Percentiles rank a stretch among this genome's conserved stretches.
These are phyloP conservation scores for Gulo gulo DNA, from an alignment of 2,113 vertebrate species.

Conservation along the genomic window DNA sequence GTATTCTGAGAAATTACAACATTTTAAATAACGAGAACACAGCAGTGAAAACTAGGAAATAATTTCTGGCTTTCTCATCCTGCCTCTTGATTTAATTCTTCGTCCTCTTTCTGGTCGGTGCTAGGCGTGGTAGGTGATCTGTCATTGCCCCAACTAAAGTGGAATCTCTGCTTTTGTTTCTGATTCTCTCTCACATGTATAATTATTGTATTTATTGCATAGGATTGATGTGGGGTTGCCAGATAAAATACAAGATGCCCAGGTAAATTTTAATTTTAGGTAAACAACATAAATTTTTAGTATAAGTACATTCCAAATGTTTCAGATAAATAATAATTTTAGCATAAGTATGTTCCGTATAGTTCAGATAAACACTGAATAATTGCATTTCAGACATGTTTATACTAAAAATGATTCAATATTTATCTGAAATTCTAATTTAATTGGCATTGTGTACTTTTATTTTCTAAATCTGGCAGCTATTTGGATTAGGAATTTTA, in stretches of 20 bases:
- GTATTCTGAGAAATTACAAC: constrained; percentile 9
- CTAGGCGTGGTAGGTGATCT: background rate
- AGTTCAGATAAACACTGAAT: background rate
- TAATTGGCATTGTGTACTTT: constrained; percentile 8
- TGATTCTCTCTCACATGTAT: background rate
- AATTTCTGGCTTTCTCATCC: background rate
- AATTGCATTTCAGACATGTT: background rate
- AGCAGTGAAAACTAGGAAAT: background rate
- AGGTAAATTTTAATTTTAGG: background rate
- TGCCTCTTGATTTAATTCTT: background rate
- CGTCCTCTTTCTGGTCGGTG: background rate
- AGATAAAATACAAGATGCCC: background rate
- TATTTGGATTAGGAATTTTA: background rate
- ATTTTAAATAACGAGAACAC: constrained; percentile 5
- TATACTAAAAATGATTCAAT: background rate
- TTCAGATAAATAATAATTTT: background rate
- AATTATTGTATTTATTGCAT: background rate
- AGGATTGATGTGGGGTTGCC: background rate
- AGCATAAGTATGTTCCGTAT: background rate
- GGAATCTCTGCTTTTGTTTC: background rate
- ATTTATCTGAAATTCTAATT: constrained; percentile 28
- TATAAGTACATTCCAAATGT: background rate
- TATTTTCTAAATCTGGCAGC: constrained; percentile 25
- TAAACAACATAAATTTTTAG: background rate
- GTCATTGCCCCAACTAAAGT: background rate